Percentiles rank a stretch among this genome's conserved stretches.
These are phyloP conservation scores for Macroteleia sp. DNA, from an alignment of 2,888 invertebrate genomes.

Conservation along the genomic window DNA sequence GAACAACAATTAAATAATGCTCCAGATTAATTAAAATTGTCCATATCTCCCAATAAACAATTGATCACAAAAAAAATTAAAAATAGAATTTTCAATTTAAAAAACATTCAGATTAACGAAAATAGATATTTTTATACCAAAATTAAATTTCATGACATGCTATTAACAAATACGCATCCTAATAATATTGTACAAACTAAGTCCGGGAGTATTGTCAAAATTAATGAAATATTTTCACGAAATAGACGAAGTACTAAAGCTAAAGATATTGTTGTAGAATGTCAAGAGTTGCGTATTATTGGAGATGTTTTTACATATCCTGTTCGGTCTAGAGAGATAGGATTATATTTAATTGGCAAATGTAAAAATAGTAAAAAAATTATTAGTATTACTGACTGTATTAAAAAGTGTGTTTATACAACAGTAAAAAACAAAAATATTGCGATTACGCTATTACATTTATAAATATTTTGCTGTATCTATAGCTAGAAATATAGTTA, in stretches of 20 bases:
- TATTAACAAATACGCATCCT: constrained; percentile 6
- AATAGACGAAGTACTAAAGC: background rate
- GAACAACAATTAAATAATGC: constrained; percentile 11
- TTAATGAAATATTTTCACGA: constrained; percentile 14
- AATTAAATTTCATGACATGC: background rate
- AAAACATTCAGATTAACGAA: background rate
- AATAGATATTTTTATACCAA: background rate
- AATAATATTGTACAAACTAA: constrained; percentile 4
- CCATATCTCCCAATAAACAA: constrained; percentile 4
- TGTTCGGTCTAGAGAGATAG: background rate
- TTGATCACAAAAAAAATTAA: constrained; percentile 1
- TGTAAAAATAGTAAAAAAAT: background rate
- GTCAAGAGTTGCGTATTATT: constrained; percentile 4
- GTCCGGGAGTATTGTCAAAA: constrained; percentile 8
- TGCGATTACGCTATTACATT: background rate
- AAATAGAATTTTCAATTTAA: background rate
- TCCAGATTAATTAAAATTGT: constrained; percentile 2
- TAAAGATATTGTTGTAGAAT: constrained; percentile 6
- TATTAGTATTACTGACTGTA: background rate
- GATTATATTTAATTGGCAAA: background rate
- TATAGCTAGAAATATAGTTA: too few species aligned
- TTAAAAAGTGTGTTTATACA: background rate
- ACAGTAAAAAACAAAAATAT: background rate
- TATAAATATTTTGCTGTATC: too few species aligned
- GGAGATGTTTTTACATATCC: constrained; percentile 8